Evolutionary conservation across 2,888 invertebrate genomes (phyloP), one percentile per base, ranked within the genome.

Genomic region (Acanthosoma haemorrhoidale): DNA sequence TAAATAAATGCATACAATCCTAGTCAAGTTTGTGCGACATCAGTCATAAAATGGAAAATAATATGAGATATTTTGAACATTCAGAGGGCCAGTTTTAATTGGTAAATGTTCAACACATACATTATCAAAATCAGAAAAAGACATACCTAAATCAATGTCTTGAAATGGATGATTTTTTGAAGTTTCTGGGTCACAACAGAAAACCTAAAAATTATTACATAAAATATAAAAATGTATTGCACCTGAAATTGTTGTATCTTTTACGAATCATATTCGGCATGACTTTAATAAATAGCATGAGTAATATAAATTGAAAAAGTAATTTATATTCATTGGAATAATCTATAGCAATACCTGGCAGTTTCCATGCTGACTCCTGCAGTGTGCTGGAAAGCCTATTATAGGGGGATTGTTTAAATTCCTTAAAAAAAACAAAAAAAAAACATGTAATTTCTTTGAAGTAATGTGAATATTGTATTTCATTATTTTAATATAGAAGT

Each of bases 271-370:
- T n/a, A n/a, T n/a, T n/a, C n/a, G n/a, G n/a, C n/a, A 18, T n/a
- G 4, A 6, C 11, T 15, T 6, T n/a, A 51, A 21, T 21, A 15
- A 15, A 25, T 21, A 9, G n/a, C 15, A 51, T 13, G 43, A 16
- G 43, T 41, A 8, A 5, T 41, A 41, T 5, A 41, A 41, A 41
- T 13, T 16, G 43, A 41, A 41, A n/a, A 4, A 41, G 4, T 16
- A 41, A n/a, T 29, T 4, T 16, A 13, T 58, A 25, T 4, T 32
- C 4, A 9, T 9, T 32, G 4, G 9, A 16, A 4, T 5, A 16
- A 8, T 32, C n/a, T n/a, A n/a, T n/a, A n/a, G n/a, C n/a, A n/a
- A 32, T 60, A 72, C 73, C 72, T 70, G 72, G 43, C 73, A 74
- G 34, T 71, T 71, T 3, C 34, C 69, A 18, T 67, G 63, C 25